Conservation (phyloP, 2,888 invertebrate genomes). For the Lasioglossum leucozonium region DNA sequence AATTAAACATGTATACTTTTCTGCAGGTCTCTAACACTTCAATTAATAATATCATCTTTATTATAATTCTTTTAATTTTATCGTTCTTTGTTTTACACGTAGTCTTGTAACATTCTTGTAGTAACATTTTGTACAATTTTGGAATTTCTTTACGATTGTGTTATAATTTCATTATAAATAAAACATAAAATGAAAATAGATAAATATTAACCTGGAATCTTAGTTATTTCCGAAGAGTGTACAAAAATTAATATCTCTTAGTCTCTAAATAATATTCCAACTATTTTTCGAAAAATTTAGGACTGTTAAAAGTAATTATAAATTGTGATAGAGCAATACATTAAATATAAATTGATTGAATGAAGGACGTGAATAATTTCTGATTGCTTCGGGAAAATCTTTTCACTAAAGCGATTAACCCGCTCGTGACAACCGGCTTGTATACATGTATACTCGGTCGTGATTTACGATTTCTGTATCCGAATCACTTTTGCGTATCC, state of each 20-base stretch:
- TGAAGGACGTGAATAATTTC: background rate
- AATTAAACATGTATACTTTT: no score
- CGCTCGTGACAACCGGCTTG: background rate
- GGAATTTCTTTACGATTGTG: background rate
- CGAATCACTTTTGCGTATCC: constrained; percentile 14
- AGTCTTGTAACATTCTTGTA: no score
- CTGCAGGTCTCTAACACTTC: no score
- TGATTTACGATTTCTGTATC: constrained; percentile 1
- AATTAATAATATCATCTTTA: no score
- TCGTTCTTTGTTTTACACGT: no score
- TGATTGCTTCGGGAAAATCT: background rate
- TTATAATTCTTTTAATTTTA: no score
- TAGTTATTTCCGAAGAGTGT: background rate
- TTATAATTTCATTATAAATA: no score
- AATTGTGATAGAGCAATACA: background rate
- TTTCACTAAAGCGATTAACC: background rate
- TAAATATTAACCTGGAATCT: background rate
- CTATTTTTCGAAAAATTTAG: no score
- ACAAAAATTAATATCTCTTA: background rate
- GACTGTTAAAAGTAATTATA: background rate
- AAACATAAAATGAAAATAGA: no score
- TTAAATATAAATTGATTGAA: background rate
- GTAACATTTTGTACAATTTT: no score
- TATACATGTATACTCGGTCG: background rate
- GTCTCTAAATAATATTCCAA: background rate